A percentile compares a stretch with the other conserved stretches of the same genome.
These are phyloP conservation scores for Rhinichthys klamathensis DNA, from an alignment of 2,113 vertebrate genomes.

Conservation along the genomic window DNA sequence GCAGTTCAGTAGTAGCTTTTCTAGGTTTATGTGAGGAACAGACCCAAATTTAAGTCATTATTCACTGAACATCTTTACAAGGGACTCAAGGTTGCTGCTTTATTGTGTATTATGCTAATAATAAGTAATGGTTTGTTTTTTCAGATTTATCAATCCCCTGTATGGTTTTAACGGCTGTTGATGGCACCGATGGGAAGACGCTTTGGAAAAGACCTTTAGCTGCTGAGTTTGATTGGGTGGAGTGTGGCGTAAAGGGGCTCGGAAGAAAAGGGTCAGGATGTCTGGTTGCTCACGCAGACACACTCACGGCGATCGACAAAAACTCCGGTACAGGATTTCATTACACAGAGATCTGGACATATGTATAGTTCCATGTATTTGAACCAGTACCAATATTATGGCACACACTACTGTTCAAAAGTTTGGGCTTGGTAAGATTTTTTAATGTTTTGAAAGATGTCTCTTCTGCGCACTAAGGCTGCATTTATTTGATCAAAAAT, in stretches of 20 bases:
- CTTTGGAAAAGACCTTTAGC: constrained; percentile 82
- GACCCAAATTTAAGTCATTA: neutral
- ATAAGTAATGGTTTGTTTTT: constrained; percentile 17
- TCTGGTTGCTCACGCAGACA: constrained; percentile 72
- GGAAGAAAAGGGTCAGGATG: constrained; percentile 67
- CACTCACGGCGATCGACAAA: constrained; percentile 72
- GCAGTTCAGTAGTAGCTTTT: neutral
- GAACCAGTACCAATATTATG: neutral
- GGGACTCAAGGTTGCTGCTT: neutral
- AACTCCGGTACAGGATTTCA: constrained; percentile 72
- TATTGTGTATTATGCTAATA: neutral
- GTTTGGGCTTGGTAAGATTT: neutral
- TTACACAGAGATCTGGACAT: neutral
- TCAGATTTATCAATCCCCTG: constrained; percentile 84
- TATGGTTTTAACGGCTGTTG: constrained; percentile 78
- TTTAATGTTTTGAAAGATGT: neutral
- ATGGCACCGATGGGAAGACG: constrained; percentile 79
- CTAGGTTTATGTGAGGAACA: neutral
- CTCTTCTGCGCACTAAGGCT: neutral
- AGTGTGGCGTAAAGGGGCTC: constrained; percentile 73
- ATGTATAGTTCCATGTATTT: neutral
- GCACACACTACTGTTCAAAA: neutral
- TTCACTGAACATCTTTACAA: neutral
- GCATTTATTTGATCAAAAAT: neutral
- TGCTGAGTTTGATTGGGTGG: constrained; percentile 76